Base-by-base conservation (phyloP, 1,140 invertebrate genomes). In the Sycophila sp. region DNA sequence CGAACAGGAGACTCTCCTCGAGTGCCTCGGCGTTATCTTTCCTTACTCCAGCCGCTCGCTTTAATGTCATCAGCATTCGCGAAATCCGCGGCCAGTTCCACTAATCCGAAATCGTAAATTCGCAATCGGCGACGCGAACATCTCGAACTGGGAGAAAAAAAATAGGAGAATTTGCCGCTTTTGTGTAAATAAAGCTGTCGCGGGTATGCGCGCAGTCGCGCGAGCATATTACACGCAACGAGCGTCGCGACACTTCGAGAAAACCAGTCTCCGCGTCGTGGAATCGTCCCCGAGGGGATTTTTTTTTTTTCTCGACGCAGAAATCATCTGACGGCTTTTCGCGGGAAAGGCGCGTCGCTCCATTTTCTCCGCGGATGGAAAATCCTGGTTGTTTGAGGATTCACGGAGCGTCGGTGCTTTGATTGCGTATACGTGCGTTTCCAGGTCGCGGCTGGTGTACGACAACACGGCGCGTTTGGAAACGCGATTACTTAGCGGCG, bases 81-180 rank as follows among this genome's bases (percentile, higher is more conserved):
- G 24, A 34, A 51, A 36, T 51, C 22, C 64, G 38, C 10, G 63
- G 63, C 30, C 56, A 4, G 22, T 59, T 58, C 66, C 42, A 24
- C 19, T 68, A 69, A 58, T 59, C 45, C 32, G 45, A 32, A 59
- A 69, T 38, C 58, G 32, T 69, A 62, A 62, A 69, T 69, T 64
- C 59, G 36, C 32, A 71, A 64, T 17, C 60, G 36, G n/a, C 17
- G 59, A 26, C 15, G 38, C 24, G 51, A 5, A n/a, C n/a, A n/a
- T n/a, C n/a, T n/a, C n/a, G n/a, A n/a, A n/a, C n/a, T n/a, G n/a
- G n/a, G n/a, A 28, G 32, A 28, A 34, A 28, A 34, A 30, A 56
- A 30, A 26, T n/a, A 28, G 49, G 28, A 7, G 4, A n/a, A n/a
- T n/a, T n/a, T n/a, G n/a, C n/a, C n/a, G n/a, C n/a, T n/a, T n/a